Base-by-base conservation (phyloP, 2,888 invertebrate species). In the Ommatoiulus sabulosus region DNA sequence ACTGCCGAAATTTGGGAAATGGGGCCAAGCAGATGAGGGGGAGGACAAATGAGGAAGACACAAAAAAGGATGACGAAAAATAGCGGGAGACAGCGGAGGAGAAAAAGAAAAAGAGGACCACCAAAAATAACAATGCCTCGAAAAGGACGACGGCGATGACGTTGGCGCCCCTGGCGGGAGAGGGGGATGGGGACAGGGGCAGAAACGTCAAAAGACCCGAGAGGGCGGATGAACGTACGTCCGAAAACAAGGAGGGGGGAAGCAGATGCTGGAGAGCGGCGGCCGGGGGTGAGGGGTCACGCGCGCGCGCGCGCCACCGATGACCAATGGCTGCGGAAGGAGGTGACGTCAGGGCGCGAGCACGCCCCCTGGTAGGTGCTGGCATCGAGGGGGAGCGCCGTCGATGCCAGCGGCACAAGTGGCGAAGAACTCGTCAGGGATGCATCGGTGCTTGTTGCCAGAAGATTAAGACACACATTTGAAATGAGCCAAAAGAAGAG, bases 1-100 rank as follows among this genome's bases (percentile, higher is more conserved):
- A n/a, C n/a, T 46, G 46, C 52, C 52, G 6, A 8, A 52, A 52
- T 52, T 52, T 52, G 4, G 52, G 52, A 52, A 52, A 52, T 52
- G 52, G 52, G 52, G 52, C 52, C 52, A 52, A n/a, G 52, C 52
- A 52, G 52, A 52, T 52, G 52, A 52, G 52, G 52, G 52, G 52
- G 52, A 52, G 52, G 52, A 52, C 52, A 46, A 46, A 46, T 46
- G 46, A 8, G 46, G 8, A 8, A 46, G 46, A 46, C 6, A 46
- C 8, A 52, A 52, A 52, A 52, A 52, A 10, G 52, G 52, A 52
- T 52, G 52, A 52, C 52, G 52, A 52, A 52, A 52, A 52, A 52
- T 52, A 52, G 52, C 52, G 10, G 15, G 4, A 52, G 52, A 52
- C n/a, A n/a, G n/a, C n/a, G n/a, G n/a, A n/a, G 52, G 8, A 52